Evolutionary conservation across 2,888 invertebrate species (phyloP), one percentile per base, ranked within the genome.

Genomic region (Omphaloscelis lunosa): DNA sequence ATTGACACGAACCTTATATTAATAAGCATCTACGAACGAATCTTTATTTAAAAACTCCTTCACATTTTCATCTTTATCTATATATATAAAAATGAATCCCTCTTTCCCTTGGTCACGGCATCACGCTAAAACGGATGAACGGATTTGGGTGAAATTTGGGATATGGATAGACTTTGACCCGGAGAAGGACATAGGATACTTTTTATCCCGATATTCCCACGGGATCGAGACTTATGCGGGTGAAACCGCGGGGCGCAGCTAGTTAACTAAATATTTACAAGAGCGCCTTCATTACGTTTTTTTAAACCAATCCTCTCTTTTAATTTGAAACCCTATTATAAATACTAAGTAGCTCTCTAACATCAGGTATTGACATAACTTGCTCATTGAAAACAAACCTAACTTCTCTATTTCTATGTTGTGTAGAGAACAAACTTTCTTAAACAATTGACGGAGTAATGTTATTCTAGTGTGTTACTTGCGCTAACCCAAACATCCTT

Each of bases 371-470:
- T 63, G 6, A 2, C 8, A 1, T 11, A 65, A 65, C 63, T 41
- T 17, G n/a, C 41, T 41, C 41, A 41, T 41, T 65, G 20, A 41
- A 11, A n/a, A 27, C n/a, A 45, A 45, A 65, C 45, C 11, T 65
- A 27, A 27, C 6, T 45, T 65, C 7, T 39, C 4, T 39, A n/a
- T n/a, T 39, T 62, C 12, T 17, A 5, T 6, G 23, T 62, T 45
- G 23, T 63, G 17, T 68, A 7, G 20, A 58, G 23, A 20, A 59
- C 2, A 51, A 80, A 77, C 45, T 72, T 69, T 15, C 68, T 59
- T 23, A 58, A 66, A 84, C 72, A 74, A 72, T 80, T 65, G 39
- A 70, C 51, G 20, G 27, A 23, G 17, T 80, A 70, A 74, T 74
- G 53, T 53, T 51, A 58, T 78, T 82, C 41, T 58, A 48, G 48